Evolutionary conservation across 2,113 vertebrate species (phyloP).

Genomic region (Myiagra hebetior): DNA sequence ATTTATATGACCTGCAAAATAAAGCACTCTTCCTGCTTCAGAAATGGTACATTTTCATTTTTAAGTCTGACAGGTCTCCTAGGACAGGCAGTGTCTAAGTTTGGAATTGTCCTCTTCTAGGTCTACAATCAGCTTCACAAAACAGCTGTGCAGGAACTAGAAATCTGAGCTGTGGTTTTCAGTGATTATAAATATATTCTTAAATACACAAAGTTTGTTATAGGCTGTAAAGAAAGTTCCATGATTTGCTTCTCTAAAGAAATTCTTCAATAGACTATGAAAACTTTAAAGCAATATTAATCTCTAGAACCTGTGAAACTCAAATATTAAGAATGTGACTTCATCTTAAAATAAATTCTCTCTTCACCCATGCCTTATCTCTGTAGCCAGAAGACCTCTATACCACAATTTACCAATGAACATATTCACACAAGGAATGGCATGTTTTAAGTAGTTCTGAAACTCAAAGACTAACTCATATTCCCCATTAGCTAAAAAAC

Average conservation of each 20-base stretch:
- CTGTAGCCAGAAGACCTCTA: not conserved
- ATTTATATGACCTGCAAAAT: not conserved
- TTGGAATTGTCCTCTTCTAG: not conserved
- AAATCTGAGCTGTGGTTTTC: not conserved
- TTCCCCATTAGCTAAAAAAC: not conserved
- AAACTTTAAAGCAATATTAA: not conserved
- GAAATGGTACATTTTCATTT: not conserved
- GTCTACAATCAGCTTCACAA: not conserved
- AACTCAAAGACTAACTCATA: not conserved
- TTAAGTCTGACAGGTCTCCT: not conserved
- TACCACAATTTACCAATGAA: not conserved
- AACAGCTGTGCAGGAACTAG: not conserved
- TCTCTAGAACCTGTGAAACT: not conserved
- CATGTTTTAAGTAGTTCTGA: not conserved
- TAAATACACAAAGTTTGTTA: not conserved
- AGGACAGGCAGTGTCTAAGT: not conserved
- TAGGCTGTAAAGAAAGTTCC: not conserved
- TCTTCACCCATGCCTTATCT: conserved; percentile 16
- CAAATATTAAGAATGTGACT: not conserved
- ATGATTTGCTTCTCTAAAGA: not conserved
- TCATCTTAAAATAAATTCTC: not conserved
- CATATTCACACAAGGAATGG: not conserved
- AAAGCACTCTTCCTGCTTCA: not conserved
- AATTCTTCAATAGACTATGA: not conserved
- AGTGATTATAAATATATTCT: not conserved